Evolutionary conservation across 2,113 vertebrate species (phyloP).

Genomic region (Isichthys henryi): DNA sequence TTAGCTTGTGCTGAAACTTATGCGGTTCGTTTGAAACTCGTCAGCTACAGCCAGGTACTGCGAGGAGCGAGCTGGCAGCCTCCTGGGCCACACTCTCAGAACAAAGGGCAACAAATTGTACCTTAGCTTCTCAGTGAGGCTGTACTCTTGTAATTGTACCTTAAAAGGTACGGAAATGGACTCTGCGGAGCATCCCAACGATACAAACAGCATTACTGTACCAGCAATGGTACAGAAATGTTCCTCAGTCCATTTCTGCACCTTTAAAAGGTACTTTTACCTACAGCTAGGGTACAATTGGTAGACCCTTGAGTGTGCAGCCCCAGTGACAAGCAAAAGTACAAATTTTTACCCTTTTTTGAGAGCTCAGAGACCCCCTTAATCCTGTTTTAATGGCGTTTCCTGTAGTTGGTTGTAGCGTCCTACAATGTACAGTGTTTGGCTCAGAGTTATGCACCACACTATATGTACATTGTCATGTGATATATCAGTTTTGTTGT

Average conservation of each 20-base stretch:
- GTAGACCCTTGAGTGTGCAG: too few species aligned
- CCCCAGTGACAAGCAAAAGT: background rate
- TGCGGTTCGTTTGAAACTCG: background rate
- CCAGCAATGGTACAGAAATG: too few species aligned
- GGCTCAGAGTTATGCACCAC: background rate
- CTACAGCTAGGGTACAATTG: too few species aligned
- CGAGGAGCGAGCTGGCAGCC: background rate
- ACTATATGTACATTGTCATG: background rate
- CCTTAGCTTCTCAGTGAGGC: too few species aligned
- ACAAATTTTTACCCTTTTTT: background rate
- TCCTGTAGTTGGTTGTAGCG: background rate
- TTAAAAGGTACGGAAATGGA: too few species aligned
- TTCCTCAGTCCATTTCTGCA: too few species aligned
- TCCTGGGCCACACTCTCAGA: background rate
- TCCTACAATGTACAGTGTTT: background rate
- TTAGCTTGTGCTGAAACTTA: background rate
- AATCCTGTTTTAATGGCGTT: background rate
- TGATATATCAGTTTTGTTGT: background rate
- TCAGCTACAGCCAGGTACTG: background rate
- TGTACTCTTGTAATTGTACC: too few species aligned
- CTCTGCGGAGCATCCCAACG: too few species aligned
- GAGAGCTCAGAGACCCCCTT: background rate
- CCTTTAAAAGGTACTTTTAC: too few species aligned
- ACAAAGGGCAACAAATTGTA: too few species aligned
- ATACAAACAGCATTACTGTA: too few species aligned